These are phyloP conservation scores for Platalea minor DNA, from an alignment of 2,797 vertebrate genomes.

Conservation along the genomic window DNA sequence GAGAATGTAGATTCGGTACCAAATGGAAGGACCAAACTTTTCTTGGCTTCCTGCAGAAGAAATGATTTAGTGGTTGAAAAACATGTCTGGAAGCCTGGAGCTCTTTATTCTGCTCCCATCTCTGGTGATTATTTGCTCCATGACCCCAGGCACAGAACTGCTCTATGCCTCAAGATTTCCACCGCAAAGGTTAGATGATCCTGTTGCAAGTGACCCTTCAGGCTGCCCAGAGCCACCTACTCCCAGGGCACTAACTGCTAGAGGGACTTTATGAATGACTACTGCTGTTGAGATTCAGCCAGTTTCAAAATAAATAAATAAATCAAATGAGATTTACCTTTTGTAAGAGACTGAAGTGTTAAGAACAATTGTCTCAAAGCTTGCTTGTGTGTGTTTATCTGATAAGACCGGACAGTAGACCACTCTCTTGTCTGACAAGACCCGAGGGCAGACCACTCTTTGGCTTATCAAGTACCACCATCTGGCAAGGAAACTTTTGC, in stretches of 20 bases:
- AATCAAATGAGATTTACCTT: background rate
- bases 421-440: too few relatives aligned
- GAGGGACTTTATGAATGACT: background rate
- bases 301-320: background rate
- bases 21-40: background rate
- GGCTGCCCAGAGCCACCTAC: background rate
- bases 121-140: background rate
- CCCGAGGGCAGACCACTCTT: too few relatives aligned
- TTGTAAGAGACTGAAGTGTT: too few relatives aligned
- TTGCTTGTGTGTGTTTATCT: too few relatives aligned
- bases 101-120: background rate
- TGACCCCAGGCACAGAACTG: background rate
- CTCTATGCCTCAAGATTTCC: background rate
- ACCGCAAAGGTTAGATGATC: background rate
- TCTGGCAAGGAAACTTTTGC: too few relatives aligned
- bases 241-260: too few relatives aligned
- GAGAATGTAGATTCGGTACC: background rate
- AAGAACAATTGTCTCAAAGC: too few relatives aligned
- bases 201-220: background rate
- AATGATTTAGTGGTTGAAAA: background rate
- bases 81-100: background rate
- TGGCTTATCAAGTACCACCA: too few relatives aligned
- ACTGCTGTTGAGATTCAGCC: background rate
- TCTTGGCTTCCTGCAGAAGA: background rate
- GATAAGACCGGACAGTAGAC: too few relatives aligned